Conservation (phyloP, 1,140 invertebrate genomes). For the Pinna nobilis region DNA sequence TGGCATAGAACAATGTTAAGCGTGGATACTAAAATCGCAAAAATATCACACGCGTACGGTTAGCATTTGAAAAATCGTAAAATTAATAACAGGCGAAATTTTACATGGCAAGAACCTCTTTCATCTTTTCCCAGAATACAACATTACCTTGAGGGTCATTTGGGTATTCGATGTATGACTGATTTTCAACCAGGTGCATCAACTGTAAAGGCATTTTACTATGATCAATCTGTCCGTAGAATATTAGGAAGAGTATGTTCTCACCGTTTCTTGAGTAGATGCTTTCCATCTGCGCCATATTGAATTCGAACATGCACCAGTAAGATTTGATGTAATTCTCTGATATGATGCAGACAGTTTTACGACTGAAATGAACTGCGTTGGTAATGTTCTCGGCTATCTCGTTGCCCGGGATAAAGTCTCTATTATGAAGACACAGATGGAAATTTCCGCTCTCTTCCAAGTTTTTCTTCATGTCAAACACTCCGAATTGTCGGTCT, state of each 20-base stretch:
- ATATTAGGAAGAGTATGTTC: conserved; percentile 47
- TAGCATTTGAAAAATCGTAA: no score
- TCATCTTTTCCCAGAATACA: conserved; percentile 46
- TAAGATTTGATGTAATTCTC: conserved; percentile 80
- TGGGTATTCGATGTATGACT: conserved; percentile 51
- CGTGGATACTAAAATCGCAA: no score
- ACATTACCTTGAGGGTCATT: conserved; percentile 19
- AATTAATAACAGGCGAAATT: no score
- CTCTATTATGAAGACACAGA: conserved; percentile 57
- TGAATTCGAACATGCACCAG: conserved; percentile 83
- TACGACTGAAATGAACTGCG: conserved; percentile 79
- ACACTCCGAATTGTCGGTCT: conserved; percentile 40
- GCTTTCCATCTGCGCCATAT: conserved; percentile 68
- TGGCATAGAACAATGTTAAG: no score
- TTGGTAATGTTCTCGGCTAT: conserved; percentile 80
- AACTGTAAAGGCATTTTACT: conserved; percentile 42
- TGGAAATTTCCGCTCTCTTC: conserved; percentile 38
- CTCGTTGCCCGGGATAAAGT: conserved; percentile 58
- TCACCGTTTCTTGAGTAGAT: conserved; percentile 45
- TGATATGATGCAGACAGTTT: conserved; percentile 80
- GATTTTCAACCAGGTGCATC: conserved; percentile 39
- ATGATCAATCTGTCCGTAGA: conserved; percentile 43
- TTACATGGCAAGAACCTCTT: conserved; percentile 8
- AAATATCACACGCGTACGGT: no score
- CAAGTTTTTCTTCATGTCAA: conserved; percentile 40